Conservation (phyloP, 1,140 invertebrate genomes). For the Drosophila nannoptera region DNA sequence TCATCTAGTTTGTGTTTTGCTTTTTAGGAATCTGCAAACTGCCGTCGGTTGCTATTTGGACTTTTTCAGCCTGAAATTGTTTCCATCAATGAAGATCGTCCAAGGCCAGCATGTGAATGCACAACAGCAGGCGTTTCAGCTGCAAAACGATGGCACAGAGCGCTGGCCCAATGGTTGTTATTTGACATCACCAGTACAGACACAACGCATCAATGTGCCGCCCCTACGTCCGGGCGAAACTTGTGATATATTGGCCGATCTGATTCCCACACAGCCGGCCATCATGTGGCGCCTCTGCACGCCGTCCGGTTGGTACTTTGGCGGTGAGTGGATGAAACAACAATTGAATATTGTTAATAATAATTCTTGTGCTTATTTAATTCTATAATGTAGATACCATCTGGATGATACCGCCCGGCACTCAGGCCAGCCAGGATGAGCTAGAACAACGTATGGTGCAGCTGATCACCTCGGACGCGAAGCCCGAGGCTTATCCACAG, state of each 20-base stretch:
- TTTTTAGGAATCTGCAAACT: conserved; percentile 93
- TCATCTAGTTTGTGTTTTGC: conserved; percentile 10
- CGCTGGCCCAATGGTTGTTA: conserved; percentile 88
- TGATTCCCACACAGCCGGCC: conserved; percentile 86
- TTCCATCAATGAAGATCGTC: conserved; percentile 89
- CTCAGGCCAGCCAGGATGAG: conserved; percentile 69
- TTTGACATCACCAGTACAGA: conserved; percentile 83
- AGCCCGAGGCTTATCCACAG: conserved; percentile 75
- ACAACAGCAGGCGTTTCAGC: conserved; percentile 86
- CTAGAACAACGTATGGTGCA: conserved; percentile 76
- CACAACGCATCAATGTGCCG: conserved; percentile 81
- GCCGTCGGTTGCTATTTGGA: conserved; percentile 98
- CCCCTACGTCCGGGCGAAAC: conserved; percentile 84
- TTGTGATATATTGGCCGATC: conserved; percentile 83
- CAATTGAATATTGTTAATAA: too few species aligned
- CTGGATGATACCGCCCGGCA: conserved; percentile 74
- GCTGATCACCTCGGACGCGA: conserved; percentile 67
- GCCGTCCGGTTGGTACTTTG: conserved; percentile 89
- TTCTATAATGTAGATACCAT: conserved; percentile 53
- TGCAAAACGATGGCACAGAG: conserved; percentile 89
- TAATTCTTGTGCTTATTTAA: neutral
- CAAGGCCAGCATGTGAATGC: conserved; percentile 80
- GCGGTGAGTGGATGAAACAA: conserved; percentile 81
- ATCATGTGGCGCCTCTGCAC: conserved; percentile 91
- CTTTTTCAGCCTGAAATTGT: conserved; percentile 80